phyloP scores from a whole-genome alignment of 2,888 invertebrate genomes.

The Lomographa bimaculata region DNA sequence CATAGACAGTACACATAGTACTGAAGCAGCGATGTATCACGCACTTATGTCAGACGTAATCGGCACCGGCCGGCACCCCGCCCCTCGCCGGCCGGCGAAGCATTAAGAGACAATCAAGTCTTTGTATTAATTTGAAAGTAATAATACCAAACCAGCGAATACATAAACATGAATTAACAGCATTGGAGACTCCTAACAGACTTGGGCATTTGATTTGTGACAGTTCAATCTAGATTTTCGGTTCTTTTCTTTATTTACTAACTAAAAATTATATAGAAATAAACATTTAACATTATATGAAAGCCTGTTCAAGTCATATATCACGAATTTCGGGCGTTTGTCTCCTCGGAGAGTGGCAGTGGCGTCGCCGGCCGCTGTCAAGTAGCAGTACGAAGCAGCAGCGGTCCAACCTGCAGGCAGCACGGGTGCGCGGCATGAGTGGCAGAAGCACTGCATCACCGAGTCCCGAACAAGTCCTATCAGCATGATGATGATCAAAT shows the following conservation, averaged over 20 bases:
- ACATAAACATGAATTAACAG: too few species aligned
- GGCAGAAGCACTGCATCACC: conserved; percentile 97
- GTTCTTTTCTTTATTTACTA: too few species aligned
- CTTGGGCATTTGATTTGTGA: too few species aligned
- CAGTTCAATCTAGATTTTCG: too few species aligned
- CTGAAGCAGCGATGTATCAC: conserved; percentile 39
- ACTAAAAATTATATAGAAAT: too few species aligned
- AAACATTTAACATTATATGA: too few species aligned
- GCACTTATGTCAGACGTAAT: conserved; percentile 47
- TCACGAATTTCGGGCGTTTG: conserved; percentile 48
- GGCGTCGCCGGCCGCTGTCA: conserved; percentile 49
- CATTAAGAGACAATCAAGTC: too few species aligned
- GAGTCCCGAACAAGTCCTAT: conserved; percentile 95
- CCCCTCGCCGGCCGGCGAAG: conserved; percentile 45
- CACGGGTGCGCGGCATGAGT: conserved; percentile 94
- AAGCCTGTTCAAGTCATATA: conserved; percentile 28
- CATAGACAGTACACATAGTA: conserved; percentile 12
- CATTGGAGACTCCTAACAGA: too few species aligned
- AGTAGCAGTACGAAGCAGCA: conserved; percentile 17
- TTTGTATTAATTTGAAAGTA: too few species aligned
- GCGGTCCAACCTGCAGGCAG: conserved; percentile 87
- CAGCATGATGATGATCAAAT: conserved; percentile 86
- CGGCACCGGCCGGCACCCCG: conserved; percentile 44
- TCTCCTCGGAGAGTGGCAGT: conserved; percentile 54
- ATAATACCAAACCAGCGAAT: too few species aligned